Base-by-base conservation (phyloP, 2,113 vertebrate genomes). In the Phyllostomus hastatus region DNA sequence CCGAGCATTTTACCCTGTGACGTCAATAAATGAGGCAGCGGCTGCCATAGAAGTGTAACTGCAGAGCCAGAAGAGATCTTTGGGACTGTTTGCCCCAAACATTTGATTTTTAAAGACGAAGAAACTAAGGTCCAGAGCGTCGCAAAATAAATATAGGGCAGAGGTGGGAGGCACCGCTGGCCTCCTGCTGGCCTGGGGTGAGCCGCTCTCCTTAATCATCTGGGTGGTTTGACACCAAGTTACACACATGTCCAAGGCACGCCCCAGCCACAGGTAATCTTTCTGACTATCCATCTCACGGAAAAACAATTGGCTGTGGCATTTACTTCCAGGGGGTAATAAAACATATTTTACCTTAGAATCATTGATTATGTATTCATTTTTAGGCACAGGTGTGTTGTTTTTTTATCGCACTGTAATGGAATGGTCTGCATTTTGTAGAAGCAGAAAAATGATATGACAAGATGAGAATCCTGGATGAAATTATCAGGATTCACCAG, bases 41-140 rank as follows among this genome's bases (percentile, higher is more conserved):
- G 48, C 35, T 31, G 11, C 31, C 1, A 0, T 9, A n/a, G 43
- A 87, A 1, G 0, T 5, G 0, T 35, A 4, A 48, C 14, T 5
- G 5, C 15, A 31, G 80, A 85, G 69, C 59, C 33, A 17, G 46
- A 61, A 43, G 82, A 11, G 59, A 24, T 3, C 24, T 86, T n/a
- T 11, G 35, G 26, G 17, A 22, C 24, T 78, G 15, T 66, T 31
- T 48, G 17, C n/a, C 8, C 22, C 33, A 7, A 17, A 86, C 54
- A 70, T 57, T 72, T 66, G 12, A 0, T 33, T 82, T 76, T 79
- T 43, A 43, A 85, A 75, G 64, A 38, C 10, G n/a, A 84, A 73
- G 79, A 59, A 79, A n/a, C 15, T 17, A 28, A 52, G n/a, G 9
- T 75, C 57, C 4, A 52, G 54, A 35, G 54, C 20, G 35, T 48